Conservation (phyloP, 2,888 invertebrate genomes). For the Athalia circularis region DNA sequence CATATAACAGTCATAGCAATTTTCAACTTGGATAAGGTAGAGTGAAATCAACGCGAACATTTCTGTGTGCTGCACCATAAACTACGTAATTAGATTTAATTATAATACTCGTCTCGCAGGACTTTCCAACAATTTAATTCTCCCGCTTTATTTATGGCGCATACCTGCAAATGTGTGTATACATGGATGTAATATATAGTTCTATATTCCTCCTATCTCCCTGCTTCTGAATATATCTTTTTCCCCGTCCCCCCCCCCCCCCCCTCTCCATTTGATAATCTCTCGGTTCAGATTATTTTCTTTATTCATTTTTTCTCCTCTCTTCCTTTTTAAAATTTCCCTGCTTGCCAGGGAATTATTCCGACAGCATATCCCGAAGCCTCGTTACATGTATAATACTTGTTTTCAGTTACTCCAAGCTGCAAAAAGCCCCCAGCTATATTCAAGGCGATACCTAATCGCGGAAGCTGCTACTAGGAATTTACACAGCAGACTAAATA, state of each 20-base stretch:
- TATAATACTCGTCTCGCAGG: conserved; percentile 62
- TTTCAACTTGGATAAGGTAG: neutral
- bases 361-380: conserved; percentile 22
- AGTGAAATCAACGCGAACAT: conserved; percentile 60
- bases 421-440: conserved; percentile 28
- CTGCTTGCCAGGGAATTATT: conserved; percentile 25
- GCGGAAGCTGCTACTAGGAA: conserved; percentile 21
- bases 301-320: neutral
- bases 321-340: neutral
- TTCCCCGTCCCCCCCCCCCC: too few relatives aligned
- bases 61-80: conserved; percentile 56
- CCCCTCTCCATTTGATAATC: neutral
- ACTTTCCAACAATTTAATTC: neutral
- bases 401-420: too few relatives aligned
- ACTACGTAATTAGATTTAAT: conserved; percentile 68
- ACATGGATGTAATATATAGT: too few relatives aligned
- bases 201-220: neutral
- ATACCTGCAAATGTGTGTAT: too few relatives aligned
- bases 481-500: neutral
- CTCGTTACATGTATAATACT: too few relatives aligned
- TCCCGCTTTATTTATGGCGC: too few relatives aligned
- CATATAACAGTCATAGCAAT: too few relatives aligned
- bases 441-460: conserved; percentile 34
- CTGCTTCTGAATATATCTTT: neutral
- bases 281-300: neutral